phyloP scores from a whole-genome alignment of 2,797 vertebrate species.

The Fistularia commersonii region DNA sequence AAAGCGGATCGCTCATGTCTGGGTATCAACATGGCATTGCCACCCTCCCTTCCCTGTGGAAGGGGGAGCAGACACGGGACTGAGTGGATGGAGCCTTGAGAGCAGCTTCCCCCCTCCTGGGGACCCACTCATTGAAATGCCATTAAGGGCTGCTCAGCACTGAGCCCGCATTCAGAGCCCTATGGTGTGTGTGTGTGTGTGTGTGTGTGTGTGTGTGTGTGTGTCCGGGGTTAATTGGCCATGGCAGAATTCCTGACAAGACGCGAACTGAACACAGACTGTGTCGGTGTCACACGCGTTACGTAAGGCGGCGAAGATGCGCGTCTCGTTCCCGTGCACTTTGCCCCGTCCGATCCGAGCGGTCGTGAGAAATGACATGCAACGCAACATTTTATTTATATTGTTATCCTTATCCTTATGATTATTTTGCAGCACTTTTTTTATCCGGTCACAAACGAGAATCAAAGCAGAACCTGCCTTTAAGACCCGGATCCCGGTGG shows the following conservation, averaged over 20 bases:
- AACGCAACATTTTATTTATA: neutral
- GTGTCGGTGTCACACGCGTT: constrained; percentile 16
- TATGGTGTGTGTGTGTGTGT: neutral
- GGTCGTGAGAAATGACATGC: constrained; percentile 2
- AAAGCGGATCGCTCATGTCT: too few species aligned
- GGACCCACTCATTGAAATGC: too few species aligned
- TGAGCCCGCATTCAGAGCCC: constrained; percentile 28
- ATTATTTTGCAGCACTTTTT: constrained; percentile 32
- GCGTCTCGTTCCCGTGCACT: constrained; percentile 32
- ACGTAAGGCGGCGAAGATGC: constrained; percentile 39
- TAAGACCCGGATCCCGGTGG: constrained; percentile 78
- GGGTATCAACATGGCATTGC: too few species aligned
- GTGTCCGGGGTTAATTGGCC: constrained; percentile 27
- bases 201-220: constrained; percentile 2
- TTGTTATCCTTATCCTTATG: neutral
- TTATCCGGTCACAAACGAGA: constrained; percentile 5
- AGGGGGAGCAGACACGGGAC: too few species aligned
- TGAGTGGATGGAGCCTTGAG: too few species aligned
- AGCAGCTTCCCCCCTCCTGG: too few species aligned
- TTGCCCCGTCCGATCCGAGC: constrained; percentile 33
- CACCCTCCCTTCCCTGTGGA: too few species aligned
- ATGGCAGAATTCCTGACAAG: constrained; percentile 33
- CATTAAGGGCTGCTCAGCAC: too few species aligned
- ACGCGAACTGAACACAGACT: constrained; percentile 32
- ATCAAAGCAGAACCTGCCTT: constrained; percentile 67